A percentile compares a stretch with the other conserved stretches of the same genome.
These are phyloP conservation scores for Sphaeramia orbicularis DNA, from an alignment of 2,797 vertebrate species.

Conservation along the genomic window DNA sequence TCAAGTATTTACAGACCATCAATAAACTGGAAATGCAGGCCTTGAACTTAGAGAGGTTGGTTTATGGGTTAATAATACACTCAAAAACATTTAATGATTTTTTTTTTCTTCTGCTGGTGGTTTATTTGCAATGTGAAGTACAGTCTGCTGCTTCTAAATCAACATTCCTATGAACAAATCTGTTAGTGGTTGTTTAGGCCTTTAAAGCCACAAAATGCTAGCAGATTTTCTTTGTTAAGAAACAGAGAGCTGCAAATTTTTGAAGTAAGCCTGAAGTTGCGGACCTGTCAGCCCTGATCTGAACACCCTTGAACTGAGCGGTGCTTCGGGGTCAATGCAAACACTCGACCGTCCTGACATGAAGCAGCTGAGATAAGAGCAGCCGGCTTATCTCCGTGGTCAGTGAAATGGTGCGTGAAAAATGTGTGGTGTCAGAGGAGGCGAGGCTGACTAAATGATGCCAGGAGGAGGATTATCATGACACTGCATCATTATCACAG, in stretches of 20 bases:
- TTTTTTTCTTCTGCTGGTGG: too few species aligned
- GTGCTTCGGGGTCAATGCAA: conserved; percentile 52
- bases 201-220: not conserved
- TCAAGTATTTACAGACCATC: too few species aligned
- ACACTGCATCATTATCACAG: conserved; percentile 70
- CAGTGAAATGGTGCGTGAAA: conserved; percentile 76
- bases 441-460: conserved; percentile 68
- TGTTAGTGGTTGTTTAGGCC: not conserved
- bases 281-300: conserved; percentile 38
- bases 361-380: conserved; percentile 73
- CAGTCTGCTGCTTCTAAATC: too few species aligned
- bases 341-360: conserved; percentile 45
- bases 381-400: conserved; percentile 71
- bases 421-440: conserved; percentile 73
- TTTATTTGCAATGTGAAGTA: too few species aligned
- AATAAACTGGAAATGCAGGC: too few species aligned
- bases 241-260: not conserved
- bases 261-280: not conserved
- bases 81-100: too few species aligned
- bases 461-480: conserved; percentile 64
- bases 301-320: conserved; percentile 44
- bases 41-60: too few species aligned
- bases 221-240: not conserved
- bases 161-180: too few species aligned
- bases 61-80: too few species aligned